phyloP scores from a whole-genome alignment of 2,888 invertebrate species.

The Chaetogeoica ovagalla region DNA sequence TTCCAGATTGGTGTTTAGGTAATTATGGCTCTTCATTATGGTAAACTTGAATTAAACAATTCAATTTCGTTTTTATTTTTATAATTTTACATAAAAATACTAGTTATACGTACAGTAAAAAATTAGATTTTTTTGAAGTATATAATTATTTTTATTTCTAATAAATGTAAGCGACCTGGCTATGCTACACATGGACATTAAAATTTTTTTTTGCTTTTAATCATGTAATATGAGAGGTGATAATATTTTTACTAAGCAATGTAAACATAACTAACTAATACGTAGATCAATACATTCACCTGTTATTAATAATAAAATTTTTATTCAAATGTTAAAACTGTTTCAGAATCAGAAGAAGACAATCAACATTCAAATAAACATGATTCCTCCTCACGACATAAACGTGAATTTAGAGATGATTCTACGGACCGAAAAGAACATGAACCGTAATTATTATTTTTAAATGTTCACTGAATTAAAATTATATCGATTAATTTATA shows the following conservation, averaged over 20 bases:
- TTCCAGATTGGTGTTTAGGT: slow-evolving; percentile 87
- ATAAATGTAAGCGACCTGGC: too few species aligned
- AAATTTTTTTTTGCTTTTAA: too few species aligned
- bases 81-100: not conserved
- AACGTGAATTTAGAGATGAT: slow-evolving; percentile 28
- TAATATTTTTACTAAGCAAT: too few species aligned
- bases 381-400: slow-evolving; percentile 30
- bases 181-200: too few species aligned
- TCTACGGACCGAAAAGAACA: slow-evolving; percentile 37
- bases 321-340: not conserved
- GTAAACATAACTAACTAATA: too few species aligned
- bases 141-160: too few species aligned
- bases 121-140: not conserved
- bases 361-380: slow-evolving; percentile 23
- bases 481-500: slow-evolving; percentile 72
- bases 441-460: slow-evolving; percentile 26
- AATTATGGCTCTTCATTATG: slow-evolving; percentile 9
- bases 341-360: slow-evolving; percentile 41
- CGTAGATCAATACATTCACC: too few species aligned
- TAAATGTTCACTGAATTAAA: not conserved
- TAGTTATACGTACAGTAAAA: not conserved
- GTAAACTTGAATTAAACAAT: not conserved
- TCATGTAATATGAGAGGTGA: too few species aligned
- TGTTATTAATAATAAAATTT: too few species aligned
- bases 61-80: not conserved